Percentiles rank a stretch among this genome's conserved stretches.
phyloP scores from a whole-genome alignment of 2,797 vertebrate species.

The Syngnathus rostellatus region DNA sequence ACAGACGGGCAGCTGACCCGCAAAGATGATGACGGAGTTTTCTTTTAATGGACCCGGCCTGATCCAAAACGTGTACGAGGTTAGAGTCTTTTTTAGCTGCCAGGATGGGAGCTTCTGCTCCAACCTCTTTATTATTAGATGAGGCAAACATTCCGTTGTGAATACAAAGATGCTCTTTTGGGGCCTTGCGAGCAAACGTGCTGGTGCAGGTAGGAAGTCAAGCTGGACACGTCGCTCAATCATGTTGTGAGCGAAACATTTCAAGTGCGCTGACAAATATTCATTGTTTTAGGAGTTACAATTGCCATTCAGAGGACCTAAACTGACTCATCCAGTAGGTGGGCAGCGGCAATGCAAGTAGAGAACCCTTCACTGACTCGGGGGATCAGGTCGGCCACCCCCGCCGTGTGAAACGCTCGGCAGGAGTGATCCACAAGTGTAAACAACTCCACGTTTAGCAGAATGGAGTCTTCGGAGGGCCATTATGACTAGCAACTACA shows the following conservation, averaged over 20 bases:
- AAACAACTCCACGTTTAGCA: slow-evolving; percentile 6
- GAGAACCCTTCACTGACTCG: slow-evolving; percentile 10
- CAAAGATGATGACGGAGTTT: slow-evolving; percentile 6
- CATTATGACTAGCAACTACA: no score
- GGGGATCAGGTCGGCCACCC: slow-evolving; percentile 20
- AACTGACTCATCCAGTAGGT: slow-evolving; percentile 25
- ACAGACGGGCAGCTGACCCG: slow-evolving; percentile 24
- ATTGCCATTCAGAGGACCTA: neutral
- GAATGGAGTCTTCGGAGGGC: no score
- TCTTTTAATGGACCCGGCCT: slow-evolving; percentile 12
- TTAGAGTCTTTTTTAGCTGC: neutral
- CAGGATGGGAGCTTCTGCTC: neutral
- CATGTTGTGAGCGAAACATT: neutral
- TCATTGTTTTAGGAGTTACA: neutral
- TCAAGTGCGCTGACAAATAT: neutral
- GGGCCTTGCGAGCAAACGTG: neutral
- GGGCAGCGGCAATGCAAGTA: slow-evolving; percentile 14
- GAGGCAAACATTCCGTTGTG: neutral
- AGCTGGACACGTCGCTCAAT: neutral
- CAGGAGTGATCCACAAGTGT: slow-evolving; percentile 18
- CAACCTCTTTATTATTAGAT: neutral
- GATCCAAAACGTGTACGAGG: slow-evolving; percentile 18
- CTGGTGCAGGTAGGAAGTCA: neutral
- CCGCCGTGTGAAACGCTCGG: slow-evolving; percentile 28
- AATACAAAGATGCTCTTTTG: neutral